Evolutionary conservation across 1,140 invertebrate genomes (phyloP).

Genomic region (Monomorium pharaonis): DNA sequence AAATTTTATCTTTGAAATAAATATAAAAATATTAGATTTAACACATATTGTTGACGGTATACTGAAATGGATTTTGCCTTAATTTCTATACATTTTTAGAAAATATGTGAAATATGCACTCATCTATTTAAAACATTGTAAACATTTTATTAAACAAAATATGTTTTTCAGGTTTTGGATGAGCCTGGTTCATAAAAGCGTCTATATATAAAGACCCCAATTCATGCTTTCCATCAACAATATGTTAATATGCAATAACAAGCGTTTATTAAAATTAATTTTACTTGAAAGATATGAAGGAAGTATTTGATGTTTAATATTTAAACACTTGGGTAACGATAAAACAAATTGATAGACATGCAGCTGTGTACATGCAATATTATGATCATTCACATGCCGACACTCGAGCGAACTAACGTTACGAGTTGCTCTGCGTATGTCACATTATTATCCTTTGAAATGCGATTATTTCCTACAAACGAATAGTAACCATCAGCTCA

Average conservation of each 20-base stretch:
- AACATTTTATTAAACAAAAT: too few species aligned
- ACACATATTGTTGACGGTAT: too few species aligned
- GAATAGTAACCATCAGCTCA: neutral
- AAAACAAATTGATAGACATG: neutral
- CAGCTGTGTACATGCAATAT: neutral
- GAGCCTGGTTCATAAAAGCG: too few species aligned
- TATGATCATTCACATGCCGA: neutral
- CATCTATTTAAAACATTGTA: too few species aligned
- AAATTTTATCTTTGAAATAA: neutral
- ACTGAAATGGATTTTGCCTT: too few species aligned
- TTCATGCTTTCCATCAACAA: too few species aligned
- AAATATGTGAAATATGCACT: too few species aligned
- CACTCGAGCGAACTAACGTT: neutral
- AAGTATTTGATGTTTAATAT: neutral
- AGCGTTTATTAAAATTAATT: neutral
- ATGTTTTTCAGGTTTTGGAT: too few species aligned
- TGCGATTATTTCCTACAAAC: neutral
- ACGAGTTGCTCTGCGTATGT: neutral
- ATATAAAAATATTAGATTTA: neutral
- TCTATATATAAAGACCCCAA: too few species aligned
- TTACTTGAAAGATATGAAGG: neutral
- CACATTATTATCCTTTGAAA: neutral
- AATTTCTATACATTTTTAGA: too few species aligned
- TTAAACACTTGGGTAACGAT: neutral
- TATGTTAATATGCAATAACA: neutral